Conservation (phyloP, 1,140 invertebrate genomes). For the Temnothorax curvispinosus region DNA sequence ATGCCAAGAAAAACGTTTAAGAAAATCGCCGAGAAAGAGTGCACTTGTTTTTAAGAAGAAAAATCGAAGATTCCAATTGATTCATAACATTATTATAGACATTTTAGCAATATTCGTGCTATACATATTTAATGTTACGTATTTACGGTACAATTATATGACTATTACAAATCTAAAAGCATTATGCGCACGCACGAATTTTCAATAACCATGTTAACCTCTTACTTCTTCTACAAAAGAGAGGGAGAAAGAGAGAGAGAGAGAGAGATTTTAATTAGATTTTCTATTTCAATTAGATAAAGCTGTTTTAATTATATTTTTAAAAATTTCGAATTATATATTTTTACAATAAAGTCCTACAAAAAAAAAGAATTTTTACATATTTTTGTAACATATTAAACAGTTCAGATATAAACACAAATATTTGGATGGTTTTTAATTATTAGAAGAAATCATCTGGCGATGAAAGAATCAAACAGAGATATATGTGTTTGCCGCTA, state of each 20-base stretch:
- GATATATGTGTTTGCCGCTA: neutral
- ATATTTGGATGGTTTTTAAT: neutral
- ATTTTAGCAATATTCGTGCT: neutral
- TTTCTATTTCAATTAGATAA: no score
- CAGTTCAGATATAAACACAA: neutral
- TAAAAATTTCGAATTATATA: neutral
- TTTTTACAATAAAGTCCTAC: neutral
- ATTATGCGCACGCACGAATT: neutral
- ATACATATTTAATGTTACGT: neutral
- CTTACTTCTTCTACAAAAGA: neutral
- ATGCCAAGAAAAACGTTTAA: constrained; percentile 15
- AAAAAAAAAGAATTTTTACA: neutral
- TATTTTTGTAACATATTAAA: neutral
- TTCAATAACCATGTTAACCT: neutral
- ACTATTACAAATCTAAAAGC: neutral
- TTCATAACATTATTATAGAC: neutral
- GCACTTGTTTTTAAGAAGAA: neutral
- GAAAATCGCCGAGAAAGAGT: constrained; percentile 4
- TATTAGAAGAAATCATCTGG: neutral
- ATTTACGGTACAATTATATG: neutral
- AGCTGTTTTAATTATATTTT: neutral
- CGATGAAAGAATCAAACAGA: neutral
- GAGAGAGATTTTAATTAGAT: no score
- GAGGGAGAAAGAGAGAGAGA: neutral
- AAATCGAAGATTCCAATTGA: neutral